Base-by-base conservation (phyloP, 2,888 invertebrate genomes). In the Cacoxenus indagator region DNA sequence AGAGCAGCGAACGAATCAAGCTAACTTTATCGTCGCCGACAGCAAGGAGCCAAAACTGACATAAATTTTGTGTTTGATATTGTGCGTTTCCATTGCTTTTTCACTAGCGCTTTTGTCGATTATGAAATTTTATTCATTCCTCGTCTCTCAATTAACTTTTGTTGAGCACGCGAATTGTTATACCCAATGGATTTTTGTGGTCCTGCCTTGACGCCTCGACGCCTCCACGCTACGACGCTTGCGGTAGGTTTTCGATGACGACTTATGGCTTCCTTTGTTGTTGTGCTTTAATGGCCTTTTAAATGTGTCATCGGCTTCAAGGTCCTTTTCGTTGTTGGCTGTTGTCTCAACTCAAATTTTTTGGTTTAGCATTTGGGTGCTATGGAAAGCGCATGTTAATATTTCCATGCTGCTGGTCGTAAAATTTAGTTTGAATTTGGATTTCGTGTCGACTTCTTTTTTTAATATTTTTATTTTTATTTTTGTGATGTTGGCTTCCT, bases 131-230 rank as follows among this genome's bases (percentile, higher is more conserved):
- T 22, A 22, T 51, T 22, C 6, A 22, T 51, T 71, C 74, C 77
- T 81, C 71, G 75, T 67, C 65, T 72, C 80, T 70, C 83, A 82
- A 81, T 81, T 82, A 82, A 81, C 70, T 82, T 73, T 68, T 67
- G 72, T 48, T 64, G 26, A 69, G 77, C 80, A 81, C 80, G 80
- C 80, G 81, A 62, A 62, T 45, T 43, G 14, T 62, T 43, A 2
- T 17, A 24, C 31, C 46, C 22, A 46, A 22, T 37, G 17, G 26
- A 29, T 31, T 9, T 67, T 27, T 59, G 67, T 24, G 61, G n/a
- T 19, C 17, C 61, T n/a, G 67, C 46, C 61, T 66, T 55, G 29
- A 27, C 5, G 65, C 55, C 48, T 71, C 17, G 27, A 4, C n/a
- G n/a, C n/a, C n/a, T n/a, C n/a, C n/a, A n/a, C n/a, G n/a, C n/a